phyloP scores from a whole-genome alignment of 2,113 vertebrate genomes.

The Tenrec ecaudatus region DNA sequence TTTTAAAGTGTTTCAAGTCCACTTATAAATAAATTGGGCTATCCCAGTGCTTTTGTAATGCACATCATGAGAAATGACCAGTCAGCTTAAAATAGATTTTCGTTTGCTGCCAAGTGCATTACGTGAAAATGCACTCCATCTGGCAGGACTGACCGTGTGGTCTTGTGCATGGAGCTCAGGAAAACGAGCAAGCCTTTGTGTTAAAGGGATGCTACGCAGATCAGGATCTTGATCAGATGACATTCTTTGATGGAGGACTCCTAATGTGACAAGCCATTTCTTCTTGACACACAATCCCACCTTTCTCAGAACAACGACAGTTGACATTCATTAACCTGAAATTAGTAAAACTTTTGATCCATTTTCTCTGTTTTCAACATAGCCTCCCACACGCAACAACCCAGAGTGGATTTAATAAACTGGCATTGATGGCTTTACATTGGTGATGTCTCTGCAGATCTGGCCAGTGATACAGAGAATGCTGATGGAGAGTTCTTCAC shows the following conservation, averaged over 20 bases:
- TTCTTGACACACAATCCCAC: background rate
- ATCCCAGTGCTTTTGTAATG: constrained; percentile 68
- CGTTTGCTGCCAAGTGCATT: constrained; percentile 74
- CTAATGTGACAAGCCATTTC: background rate
- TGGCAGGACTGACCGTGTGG: background rate
- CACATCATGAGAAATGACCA: constrained; percentile 74
- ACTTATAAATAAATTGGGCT: constrained; percentile 76
- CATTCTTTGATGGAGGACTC: background rate
- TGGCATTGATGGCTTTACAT: accelerated
- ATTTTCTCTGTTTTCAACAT: background rate
- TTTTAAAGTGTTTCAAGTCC: constrained; percentile 74
- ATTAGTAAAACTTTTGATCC: background rate
- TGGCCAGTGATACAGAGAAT: background rate
- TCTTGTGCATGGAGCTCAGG: background rate
- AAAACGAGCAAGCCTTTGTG: constrained; percentile 37
- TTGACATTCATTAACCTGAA: accelerated
- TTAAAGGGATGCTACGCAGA: background rate
- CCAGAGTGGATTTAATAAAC: accelerated
- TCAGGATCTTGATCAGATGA: background rate
- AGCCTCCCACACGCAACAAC: background rate
- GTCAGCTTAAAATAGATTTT: constrained; percentile 79
- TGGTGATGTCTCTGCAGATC: background rate
- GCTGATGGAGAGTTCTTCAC: background rate
- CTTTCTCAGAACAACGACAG: background rate
- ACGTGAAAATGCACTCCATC: constrained; percentile 65